A percentile compares a stretch with the other conserved stretches of the same genome.
Conservation (phyloP, 2,113 vertebrate species). For the Tauraco erythrolophus region DNA sequence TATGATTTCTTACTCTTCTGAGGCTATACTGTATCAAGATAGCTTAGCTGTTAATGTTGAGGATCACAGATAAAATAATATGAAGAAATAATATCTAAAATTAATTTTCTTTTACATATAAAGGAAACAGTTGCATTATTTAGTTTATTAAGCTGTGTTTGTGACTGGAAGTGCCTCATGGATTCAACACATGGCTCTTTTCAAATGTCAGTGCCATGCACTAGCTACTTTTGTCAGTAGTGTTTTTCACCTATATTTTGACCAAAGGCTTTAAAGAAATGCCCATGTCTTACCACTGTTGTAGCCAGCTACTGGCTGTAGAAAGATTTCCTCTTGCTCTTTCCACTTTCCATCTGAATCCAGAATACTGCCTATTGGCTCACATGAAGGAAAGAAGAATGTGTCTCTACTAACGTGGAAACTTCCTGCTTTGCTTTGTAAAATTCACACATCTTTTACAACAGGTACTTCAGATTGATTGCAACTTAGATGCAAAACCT, state of each 20-base stretch:
- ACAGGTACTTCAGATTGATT: neutral
- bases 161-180: neutral
- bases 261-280: neutral
- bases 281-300: neutral
- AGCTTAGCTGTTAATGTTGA: neutral
- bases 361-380: neutral
- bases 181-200: neutral
- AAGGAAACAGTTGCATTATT: neutral
- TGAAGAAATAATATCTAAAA: neutral
- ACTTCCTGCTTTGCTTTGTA: neutral
- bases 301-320: neutral
- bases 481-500: neutral
- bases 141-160: neutral
- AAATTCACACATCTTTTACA: neutral
- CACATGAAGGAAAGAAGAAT: neutral
- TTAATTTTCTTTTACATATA: neutral
- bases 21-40: neutral
- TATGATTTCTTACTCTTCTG: neutral
- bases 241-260: neutral
- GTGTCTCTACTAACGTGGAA: accelerated
- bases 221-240: neutral
- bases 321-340: neutral
- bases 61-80: neutral
- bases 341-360: neutral
- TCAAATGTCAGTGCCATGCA: neutral